Base-by-base conservation (phyloP, 2,113 vertebrate species). In the Excalfactoria chinensis region DNA sequence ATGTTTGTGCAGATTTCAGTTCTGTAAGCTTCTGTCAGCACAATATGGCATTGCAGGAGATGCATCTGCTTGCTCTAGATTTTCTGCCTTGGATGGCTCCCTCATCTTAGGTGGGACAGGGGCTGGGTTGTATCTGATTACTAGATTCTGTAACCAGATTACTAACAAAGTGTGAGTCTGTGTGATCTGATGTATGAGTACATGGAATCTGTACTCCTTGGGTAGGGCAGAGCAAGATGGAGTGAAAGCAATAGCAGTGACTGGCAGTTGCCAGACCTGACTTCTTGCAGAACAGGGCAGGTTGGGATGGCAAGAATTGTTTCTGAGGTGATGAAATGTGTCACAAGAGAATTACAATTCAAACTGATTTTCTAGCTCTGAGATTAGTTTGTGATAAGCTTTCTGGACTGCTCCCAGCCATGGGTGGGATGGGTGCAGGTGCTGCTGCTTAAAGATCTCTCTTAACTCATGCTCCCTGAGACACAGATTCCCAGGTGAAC, bases 1-100 rank as follows among this genome's bases (percentile, higher is more conserved):
- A 0, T 13, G 23, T 23, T 55, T 0, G 1, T 7, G 13, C 16
- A 28, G 41, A 8, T 37, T 51, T n/a, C 28, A 8, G 62, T 18
- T 49, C 44, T 43, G 44, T 53, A 59, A 48, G 67, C 55, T 34
- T 8, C 13, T n/a, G 37, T 59, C 26, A 7, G 68, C 0, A 2
- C 66, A n/a, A 43, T 66, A 30, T 3, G 19, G 37, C 32, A 6
- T 26, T 4, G 17, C 0, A 1, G 63, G 20, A 55, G 56, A 14
- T 30, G 35, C 0, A 1, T 59, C 30, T 5, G 23, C 21, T 53
- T 22, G n/a, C 7, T 72, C 0, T 23, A 71, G 35, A 7, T 53
- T 59, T 78, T 63, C 60, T 59, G 48, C 43, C 21, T 15, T 13
- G n/a, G 40, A 44, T 73, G 32, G 41, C 55, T 90, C 17, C 48